Conservation (phyloP, 2,888 invertebrate genomes). For the Bellardia bayeri region DNA sequence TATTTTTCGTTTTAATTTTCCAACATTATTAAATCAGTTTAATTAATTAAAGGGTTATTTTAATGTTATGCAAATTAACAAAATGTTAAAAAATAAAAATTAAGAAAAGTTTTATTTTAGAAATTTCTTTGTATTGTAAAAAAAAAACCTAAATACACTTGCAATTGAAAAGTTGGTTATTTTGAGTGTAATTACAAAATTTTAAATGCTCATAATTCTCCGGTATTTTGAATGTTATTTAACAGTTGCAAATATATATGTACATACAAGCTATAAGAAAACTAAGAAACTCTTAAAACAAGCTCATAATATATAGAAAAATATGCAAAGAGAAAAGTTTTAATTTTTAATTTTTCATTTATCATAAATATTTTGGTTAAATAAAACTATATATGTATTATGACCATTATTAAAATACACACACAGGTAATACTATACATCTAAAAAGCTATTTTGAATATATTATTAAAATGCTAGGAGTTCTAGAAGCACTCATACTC, state of each 20-base stretch:
- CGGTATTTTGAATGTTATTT: background rate
- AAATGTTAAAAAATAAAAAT: background rate
- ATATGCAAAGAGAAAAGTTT: slow-evolving; percentile 7
- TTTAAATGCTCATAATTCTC: background rate
- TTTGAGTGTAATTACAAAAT: background rate
- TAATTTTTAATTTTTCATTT: slow-evolving; percentile 4
- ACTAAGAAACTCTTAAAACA: background rate
- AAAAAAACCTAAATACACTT: too few species aligned
- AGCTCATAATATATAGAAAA: background rate
- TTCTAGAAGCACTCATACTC: background rate
- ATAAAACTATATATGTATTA: slow-evolving; percentile 25
- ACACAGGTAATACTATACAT: too few species aligned
- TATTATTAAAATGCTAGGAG: too few species aligned
- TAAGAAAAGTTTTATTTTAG: too few species aligned
- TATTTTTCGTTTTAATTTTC: background rate
- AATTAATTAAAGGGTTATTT: slow-evolving; percentile 24
- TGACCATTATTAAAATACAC: slow-evolving; percentile 24
- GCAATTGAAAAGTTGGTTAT: background rate
- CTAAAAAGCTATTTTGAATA: too few species aligned
- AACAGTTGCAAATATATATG: background rate
- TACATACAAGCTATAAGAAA: background rate
- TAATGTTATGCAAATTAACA: slow-evolving; percentile 2
- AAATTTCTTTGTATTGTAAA: too few species aligned
- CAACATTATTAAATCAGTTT: slow-evolving; percentile 6
- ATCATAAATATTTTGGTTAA: background rate